Conservation (phyloP, 64 coral and sea anemone species). For the Actinia tenebrosa region DNA sequence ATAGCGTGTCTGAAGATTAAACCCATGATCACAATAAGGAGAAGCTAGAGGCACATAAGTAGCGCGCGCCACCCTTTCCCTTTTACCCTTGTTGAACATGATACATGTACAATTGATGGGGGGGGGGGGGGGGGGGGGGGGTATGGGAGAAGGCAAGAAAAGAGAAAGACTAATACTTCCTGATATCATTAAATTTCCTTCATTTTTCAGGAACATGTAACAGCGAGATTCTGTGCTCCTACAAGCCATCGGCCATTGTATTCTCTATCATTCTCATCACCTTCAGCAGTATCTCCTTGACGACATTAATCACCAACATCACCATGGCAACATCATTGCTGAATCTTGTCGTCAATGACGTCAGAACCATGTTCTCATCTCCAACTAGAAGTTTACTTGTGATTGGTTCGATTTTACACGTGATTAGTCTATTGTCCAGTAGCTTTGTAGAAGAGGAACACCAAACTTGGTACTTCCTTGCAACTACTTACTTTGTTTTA, state of each 20-base stretch:
- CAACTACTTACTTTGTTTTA: conserved; percentile 50
- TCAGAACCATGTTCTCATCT: background rate
- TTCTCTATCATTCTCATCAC: background rate
- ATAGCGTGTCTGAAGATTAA: no score
- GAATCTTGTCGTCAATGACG: background rate
- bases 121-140: no score
- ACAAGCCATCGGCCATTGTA: background rate
- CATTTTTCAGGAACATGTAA: conserved; percentile 30
- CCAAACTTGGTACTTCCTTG: conserved; percentile 93
- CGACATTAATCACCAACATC: background rate
- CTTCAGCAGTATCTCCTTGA: conserved; percentile 16
- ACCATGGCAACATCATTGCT: background rate
- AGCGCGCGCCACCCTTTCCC: no score
- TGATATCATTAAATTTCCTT: background rate
- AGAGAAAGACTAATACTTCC: no score
- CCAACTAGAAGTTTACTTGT: conserved; percentile 12
- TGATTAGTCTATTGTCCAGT: conserved; percentile 78
- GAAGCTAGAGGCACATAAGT: no score
- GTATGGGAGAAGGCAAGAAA: no score
- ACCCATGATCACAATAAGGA: no score
- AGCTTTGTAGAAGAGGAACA: conserved; percentile 99
- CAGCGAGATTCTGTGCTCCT: conserved; percentile 54
- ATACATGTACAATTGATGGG: no score
- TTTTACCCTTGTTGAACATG: no score
- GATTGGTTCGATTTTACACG: conserved; percentile 59